Evolutionary conservation across 2,113 vertebrate genomes (phyloP).

Genomic region (Cyphomyrus plagiostoma): DNA sequence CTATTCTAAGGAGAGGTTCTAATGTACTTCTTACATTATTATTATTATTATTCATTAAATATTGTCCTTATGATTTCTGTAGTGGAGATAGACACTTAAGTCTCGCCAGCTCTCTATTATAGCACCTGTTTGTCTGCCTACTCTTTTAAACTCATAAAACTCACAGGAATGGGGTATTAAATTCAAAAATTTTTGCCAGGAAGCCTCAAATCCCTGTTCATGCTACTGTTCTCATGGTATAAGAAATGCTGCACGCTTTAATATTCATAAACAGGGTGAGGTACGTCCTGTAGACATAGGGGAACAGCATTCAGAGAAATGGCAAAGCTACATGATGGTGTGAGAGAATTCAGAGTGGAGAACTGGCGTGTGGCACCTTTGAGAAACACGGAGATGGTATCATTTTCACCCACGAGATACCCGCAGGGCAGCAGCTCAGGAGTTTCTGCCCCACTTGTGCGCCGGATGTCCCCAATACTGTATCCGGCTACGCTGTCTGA

Average conservation of each 20-base stretch:
- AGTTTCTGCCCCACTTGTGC: slow-evolving; percentile 61
- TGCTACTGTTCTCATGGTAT: background rate
- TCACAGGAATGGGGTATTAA: background rate
- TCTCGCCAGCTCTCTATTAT: background rate
- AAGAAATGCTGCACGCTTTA: background rate
- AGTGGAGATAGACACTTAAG: background rate
- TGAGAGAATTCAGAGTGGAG: background rate
- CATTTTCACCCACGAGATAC: slow-evolving; percentile 92
- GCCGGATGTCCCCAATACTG: slow-evolving; percentile 83
- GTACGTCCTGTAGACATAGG: background rate
- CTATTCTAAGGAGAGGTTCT: too few relatives aligned
- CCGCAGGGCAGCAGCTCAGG: slow-evolving; percentile 93
- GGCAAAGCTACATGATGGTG: background rate
- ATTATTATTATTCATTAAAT: background rate
- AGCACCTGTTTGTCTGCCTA: background rate
- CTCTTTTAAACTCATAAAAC: background rate
- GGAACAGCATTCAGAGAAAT: background rate
- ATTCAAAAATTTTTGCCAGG: background rate
- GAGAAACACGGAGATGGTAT: slow-evolving; percentile 82
- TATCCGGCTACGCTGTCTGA: slow-evolving; percentile 90
- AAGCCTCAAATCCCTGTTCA: background rate
- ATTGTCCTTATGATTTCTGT: background rate
- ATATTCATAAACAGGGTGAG: background rate
- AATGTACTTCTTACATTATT: background rate
- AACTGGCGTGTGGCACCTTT: slow-evolving; percentile 65